Base-by-base conservation (phyloP, 2,888 invertebrate species). In the Camponotus fellah region DNA sequence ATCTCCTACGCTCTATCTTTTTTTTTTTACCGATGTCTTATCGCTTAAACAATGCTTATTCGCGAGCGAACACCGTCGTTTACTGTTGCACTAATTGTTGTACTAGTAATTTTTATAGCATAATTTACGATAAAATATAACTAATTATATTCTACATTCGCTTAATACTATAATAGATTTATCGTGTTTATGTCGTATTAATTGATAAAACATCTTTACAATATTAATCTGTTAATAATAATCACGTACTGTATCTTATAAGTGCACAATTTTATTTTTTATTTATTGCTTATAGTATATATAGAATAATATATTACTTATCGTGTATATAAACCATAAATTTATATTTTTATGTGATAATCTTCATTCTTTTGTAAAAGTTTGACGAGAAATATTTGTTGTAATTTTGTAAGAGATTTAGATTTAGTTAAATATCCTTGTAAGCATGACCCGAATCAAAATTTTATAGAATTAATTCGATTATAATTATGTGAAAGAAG, bases 31-130 rank as follows among this genome's bases (percentile, higher is more conserved):
- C 32, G 43, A 49, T 64, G 53, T 71, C 37, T 60, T 34, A 37
- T 77, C 46, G 32, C 46, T 62, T 71, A 34, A 58, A 71, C 72
- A 72, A 71, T 79, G 43, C 34, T 72, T 60, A 80, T 46, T 72
- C 26, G 72, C 17, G 17, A 79, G 14, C 72, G 0, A 72, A 46
- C 34, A 46, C n/a, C 12, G 5, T 66, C n/a, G 58, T 71, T 58
- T 60, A 34, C 46, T 60, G 17, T 53, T 53, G 56, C 12, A 37
- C 46, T 46, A 34, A 26, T 34, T 68, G 12, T 71, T 60, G 60
- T 72, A 80, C 72, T 72, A 77, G 12, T 14, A 3, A 21, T 5
- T 9, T 46, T n/a, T 9, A 21, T 17, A 40, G 3, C 17, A 69
- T 34, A 58, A 79, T 72, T 10, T 2, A 32, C 72, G 60, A 72